These are phyloP conservation scores for Mastomys coucha DNA, from an alignment of 2,113 vertebrate species.

Conservation along the genomic window DNA sequence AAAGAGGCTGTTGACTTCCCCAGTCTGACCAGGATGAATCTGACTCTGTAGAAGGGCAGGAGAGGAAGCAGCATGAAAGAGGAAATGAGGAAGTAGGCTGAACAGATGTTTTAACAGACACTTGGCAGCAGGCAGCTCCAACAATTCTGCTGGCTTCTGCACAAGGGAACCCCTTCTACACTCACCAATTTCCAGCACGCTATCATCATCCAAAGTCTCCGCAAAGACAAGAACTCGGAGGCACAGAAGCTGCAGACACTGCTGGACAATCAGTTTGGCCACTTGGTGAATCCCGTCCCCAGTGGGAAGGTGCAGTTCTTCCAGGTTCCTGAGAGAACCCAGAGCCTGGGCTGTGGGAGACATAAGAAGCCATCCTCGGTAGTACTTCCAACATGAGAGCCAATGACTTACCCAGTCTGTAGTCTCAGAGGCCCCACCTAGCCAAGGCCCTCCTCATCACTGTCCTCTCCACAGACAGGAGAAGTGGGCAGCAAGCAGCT, in stretches of 20 bases:
- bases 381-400: not conserved
- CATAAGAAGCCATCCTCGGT: not conserved
- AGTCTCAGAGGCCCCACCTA: not conserved
- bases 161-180: not conserved
- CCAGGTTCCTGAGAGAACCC: constrained; percentile 70
- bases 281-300: constrained; percentile 66
- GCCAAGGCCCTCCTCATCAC: not conserved
- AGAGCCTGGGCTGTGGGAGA: constrained; percentile 60
- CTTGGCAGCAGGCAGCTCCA: not conserved
- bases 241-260: constrained; percentile 60
- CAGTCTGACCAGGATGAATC: not conserved
- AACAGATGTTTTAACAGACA: not conserved
- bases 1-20: not conserved
- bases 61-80: not conserved
- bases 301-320: constrained; percentile 74
- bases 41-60: not conserved
- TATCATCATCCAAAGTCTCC: constrained; percentile 61
- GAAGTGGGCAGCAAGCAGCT: not conserved
- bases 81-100: not conserved
- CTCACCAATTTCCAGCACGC: constrained; percentile 78
- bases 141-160: not conserved
- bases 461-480: not conserved
- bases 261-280: constrained; percentile 66
- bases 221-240: constrained; percentile 66
- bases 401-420: not conserved